Evolutionary conservation across 1,140 invertebrate genomes (phyloP).

Genomic region (Neodiprion virginianus): DNA sequence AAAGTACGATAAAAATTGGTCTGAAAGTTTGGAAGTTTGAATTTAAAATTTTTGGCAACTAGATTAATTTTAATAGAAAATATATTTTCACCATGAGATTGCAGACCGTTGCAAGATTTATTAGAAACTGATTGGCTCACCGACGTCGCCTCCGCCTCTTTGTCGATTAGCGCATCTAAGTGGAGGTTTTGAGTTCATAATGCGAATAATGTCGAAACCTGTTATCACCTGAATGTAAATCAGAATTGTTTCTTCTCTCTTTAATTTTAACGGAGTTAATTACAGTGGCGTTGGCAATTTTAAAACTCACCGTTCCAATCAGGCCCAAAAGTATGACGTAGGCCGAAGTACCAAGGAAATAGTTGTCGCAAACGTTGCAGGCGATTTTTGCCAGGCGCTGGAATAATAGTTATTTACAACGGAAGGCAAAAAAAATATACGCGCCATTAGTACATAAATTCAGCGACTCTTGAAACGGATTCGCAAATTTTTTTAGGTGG

Average conservation of each 20-base stretch:
- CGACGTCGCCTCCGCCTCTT: conserved; percentile 20
- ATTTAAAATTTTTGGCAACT: too few relatives aligned
- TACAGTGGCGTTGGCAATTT: not conserved
- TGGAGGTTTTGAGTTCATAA: conserved; percentile 45
- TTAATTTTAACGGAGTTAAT: not conserved
- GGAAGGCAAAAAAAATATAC: not conserved
- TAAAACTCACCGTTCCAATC: conserved; percentile 57
- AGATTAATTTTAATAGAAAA: too few relatives aligned
- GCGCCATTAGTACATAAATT: too few relatives aligned
- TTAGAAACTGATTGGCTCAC: conserved; percentile 20
- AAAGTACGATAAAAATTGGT: too few relatives aligned
- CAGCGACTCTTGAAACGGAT: too few relatives aligned
- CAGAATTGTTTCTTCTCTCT: not conserved
- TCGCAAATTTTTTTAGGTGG: too few relatives aligned
- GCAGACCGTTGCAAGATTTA: too few relatives aligned
- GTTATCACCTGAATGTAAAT: conserved; percentile 46
- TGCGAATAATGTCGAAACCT: conserved; percentile 47
- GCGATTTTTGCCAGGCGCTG: conserved; percentile 44
- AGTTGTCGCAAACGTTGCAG: conserved; percentile 51
- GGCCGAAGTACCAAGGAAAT: conserved; percentile 49
- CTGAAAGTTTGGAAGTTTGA: too few relatives aligned
- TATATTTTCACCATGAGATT: too few relatives aligned
- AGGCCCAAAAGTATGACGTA: conserved; percentile 54
- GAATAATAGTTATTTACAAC: conserved; percentile 22
- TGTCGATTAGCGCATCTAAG: conserved; percentile 27